Conservation (phyloP, 1,140 invertebrate species). For the Amyelois transitella region DNA sequence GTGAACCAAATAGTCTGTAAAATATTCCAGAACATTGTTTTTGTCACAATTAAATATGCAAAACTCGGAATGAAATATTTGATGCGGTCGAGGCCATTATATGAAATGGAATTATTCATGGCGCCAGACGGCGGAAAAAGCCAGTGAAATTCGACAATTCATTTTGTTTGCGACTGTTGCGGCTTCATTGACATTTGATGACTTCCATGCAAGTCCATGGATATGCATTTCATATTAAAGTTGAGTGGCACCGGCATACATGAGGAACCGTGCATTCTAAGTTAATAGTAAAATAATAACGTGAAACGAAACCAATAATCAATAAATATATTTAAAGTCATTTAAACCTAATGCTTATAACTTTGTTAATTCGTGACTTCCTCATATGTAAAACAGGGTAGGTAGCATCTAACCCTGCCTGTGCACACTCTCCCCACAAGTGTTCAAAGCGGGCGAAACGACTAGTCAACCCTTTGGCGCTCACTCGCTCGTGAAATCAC, state of each 20-base stretch:
- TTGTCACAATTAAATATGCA: constrained; percentile 61
- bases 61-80: constrained; percentile 65
- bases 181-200: constrained; percentile 41
- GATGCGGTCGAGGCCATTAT: constrained; percentile 62
- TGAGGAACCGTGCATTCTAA: not conserved
- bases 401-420: constrained; percentile 34
- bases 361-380: constrained; percentile 36
- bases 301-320: too few relatives aligned
- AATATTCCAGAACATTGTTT: constrained; percentile 56
- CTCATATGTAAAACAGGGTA: constrained; percentile 53
- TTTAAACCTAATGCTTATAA: constrained; percentile 28
- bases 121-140: constrained; percentile 57
- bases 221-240: not conserved
- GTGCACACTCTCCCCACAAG: constrained; percentile 55
- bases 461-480: constrained; percentile 72
- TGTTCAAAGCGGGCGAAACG: constrained; percentile 69
- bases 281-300: too few relatives aligned
- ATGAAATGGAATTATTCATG: constrained; percentile 67
- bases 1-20: constrained; percentile 35
- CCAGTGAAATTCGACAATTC: constrained; percentile 58
- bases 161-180: constrained; percentile 54
- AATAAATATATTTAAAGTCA: not conserved
- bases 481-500: constrained; percentile 73
- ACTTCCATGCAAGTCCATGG: constrained; percentile 7
- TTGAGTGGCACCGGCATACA: not conserved